phyloP scores from a whole-genome alignment of 2,797 vertebrate genomes.

The Rhinella marina region DNA sequence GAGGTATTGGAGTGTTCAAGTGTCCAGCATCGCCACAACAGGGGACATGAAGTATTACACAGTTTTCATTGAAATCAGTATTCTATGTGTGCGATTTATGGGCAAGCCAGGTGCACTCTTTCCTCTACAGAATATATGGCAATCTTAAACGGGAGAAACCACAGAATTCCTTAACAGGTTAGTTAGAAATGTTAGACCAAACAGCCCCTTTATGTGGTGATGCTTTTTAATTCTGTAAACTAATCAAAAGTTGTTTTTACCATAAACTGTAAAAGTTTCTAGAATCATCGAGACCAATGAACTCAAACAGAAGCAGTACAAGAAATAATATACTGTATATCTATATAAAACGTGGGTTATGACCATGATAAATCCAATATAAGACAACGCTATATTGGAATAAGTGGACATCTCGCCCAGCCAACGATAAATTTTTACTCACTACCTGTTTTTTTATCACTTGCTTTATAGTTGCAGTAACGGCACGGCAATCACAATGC shows the following conservation, averaged over 20 bases:
- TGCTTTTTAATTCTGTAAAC: neutral
- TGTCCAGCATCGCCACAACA: no score
- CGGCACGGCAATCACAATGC: neutral
- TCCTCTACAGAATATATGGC: no score
- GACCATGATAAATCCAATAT: constrained; percentile 7
- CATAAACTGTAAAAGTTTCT: neutral
- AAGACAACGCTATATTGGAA: neutral
- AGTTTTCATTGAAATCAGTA: no score
- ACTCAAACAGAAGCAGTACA: neutral
- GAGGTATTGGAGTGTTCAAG: no score
- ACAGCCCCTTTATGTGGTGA: neutral
- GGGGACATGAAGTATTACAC: no score
- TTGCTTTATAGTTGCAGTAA: constrained; percentile 27
- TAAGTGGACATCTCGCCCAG: neutral
- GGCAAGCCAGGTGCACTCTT: no score
- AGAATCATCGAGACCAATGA: neutral
- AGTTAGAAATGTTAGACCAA: neutral
- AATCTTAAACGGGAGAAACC: no score
- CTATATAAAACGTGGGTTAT: constrained; percentile 2
- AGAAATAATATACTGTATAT: neutral
- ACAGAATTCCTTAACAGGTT: neutral
- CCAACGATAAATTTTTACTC: constrained; percentile 5
- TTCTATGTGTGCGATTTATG: no score
- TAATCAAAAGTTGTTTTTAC: neutral
- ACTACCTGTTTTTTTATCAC: constrained; percentile 34